Conservation (phyloP, 2,113 vertebrate species). For the Elephas maximus region DNA sequence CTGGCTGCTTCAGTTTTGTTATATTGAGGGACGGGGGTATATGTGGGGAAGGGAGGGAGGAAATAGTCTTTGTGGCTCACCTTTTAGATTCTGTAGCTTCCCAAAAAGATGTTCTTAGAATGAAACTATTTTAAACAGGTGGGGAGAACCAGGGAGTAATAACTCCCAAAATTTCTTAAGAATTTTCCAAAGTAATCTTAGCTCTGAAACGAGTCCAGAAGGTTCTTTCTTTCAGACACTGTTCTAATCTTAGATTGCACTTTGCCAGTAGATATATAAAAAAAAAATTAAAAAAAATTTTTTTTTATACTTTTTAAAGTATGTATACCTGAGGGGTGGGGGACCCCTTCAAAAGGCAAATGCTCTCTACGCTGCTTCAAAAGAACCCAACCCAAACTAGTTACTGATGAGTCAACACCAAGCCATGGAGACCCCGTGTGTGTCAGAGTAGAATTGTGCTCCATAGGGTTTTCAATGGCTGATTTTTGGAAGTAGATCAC, state of each 20-base stretch:
- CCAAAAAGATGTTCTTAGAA: neutral
- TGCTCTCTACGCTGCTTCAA: too few species aligned
- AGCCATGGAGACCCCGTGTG: too few species aligned
- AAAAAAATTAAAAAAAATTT: too few species aligned
- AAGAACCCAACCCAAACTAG: too few species aligned
- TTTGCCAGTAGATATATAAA: neutral
- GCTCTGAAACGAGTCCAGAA: neutral
- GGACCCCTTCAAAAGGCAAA: neutral
- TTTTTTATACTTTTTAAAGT: neutral
- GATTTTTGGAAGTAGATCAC: too few species aligned
- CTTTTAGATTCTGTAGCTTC: neutral
- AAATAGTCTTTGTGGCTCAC: neutral
- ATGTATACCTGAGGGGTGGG: fast-evolving
- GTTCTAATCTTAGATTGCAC: too few species aligned
- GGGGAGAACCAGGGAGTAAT: neutral
- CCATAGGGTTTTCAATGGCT: too few species aligned
- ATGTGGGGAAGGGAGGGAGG: neutral
- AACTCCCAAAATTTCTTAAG: neutral
- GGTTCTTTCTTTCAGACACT: neutral
- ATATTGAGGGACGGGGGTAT: neutral
- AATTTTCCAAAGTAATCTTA: neutral
- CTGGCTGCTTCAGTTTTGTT: too few species aligned
- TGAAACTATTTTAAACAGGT: neutral
- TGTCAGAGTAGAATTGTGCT: too few species aligned
- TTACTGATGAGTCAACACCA: too few species aligned